A percentile compares a stretch with the other conserved stretches of the same genome.
Evolutionary conservation across 2,888 invertebrate genomes (phyloP).

Genomic region (Nesidiocoris tenuis): DNA sequence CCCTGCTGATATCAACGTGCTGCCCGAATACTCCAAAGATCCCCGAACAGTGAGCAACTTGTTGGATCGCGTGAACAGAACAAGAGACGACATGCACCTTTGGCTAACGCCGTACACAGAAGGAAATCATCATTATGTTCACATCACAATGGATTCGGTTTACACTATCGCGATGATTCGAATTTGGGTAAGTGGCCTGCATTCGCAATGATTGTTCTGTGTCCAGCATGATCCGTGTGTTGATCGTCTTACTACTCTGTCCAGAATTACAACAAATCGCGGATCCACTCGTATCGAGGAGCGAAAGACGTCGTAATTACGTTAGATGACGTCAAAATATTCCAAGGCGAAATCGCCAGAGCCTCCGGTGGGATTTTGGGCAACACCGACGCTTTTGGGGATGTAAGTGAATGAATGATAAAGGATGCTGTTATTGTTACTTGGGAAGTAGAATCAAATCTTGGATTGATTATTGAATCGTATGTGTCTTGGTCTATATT

Average conservation of each 20-base stretch:
- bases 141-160: constrained; percentile 60
- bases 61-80: constrained; percentile 69
- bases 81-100: constrained; percentile 74
- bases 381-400: constrained; percentile 68
- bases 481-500: too few relatives aligned
- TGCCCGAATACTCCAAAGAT: constrained; percentile 67
- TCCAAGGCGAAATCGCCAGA: constrained; percentile 77
- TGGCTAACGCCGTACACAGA: constrained; percentile 70
- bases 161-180: constrained; percentile 64
- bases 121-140: constrained; percentile 63
- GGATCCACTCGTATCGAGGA: constrained; percentile 79
- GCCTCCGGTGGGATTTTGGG: constrained; percentile 74
- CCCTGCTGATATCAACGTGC: constrained; percentile 63
- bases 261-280: constrained; percentile 85
- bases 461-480: too few relatives aligned
- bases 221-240: too few relatives aligned
- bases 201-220: neutral
- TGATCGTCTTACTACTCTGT: neutral
- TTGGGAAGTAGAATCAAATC: too few relatives aligned
- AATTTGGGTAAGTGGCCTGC: constrained; percentile 63
- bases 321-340: constrained; percentile 68
- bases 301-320: constrained; percentile 69
- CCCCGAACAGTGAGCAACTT: constrained; percentile 65
- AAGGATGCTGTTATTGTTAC: too few relatives aligned
- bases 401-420: constrained; percentile 59